Evolutionary conservation across 2,888 invertebrate genomes (phyloP), one percentile per base, ranked within the genome.

Genomic region (Drosophila falleni): DNA sequence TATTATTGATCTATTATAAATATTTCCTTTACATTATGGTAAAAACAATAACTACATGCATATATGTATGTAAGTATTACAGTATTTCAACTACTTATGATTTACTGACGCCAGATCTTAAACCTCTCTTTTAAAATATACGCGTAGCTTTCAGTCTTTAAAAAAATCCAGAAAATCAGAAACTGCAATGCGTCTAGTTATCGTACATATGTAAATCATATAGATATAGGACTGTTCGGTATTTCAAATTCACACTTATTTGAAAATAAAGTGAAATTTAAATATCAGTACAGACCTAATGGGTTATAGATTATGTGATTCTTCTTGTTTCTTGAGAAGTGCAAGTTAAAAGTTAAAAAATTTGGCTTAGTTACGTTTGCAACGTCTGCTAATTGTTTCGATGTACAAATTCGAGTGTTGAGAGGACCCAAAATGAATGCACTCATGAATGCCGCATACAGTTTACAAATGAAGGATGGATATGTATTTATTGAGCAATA

Each of bases 141-240:
- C 78, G 85, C 83, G 50, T 89, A 70, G 66, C 83, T 82, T 50
- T 84, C 83, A 84, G 83, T 84, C 83, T 84, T 84, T 73, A 81
- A 89, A 89, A 65, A 78, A 84, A 85, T 87, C 75, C 26, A 71
- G 60, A 74, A 87, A 56, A 70, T 79, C 61, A 66, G 54, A 69
- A 74, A 89, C 70, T 67, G 50, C 50, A 64, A 65, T 85, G 74
- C 74, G 55, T 70, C 53, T 64, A 56, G 41, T 56, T 41, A 49
- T 37, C 37, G 47, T 53, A 41, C 42, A 46, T 29, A 16, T 41
- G 16, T 41, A 41, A 41, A 49, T 42, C 11, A 39, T 56, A 51
- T 46, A 68, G 51, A 39, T 15, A 35, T 60, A 16, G 33, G 10
- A 51, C n/a, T 56, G 19, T 23, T 39, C 16, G 3, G 4, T 8